A percentile compares a stretch with the other conserved stretches of the same genome.
These are phyloP conservation scores for Panthera uncia DNA, from an alignment of 2,113 vertebrate genomes.

Conservation along the genomic window DNA sequence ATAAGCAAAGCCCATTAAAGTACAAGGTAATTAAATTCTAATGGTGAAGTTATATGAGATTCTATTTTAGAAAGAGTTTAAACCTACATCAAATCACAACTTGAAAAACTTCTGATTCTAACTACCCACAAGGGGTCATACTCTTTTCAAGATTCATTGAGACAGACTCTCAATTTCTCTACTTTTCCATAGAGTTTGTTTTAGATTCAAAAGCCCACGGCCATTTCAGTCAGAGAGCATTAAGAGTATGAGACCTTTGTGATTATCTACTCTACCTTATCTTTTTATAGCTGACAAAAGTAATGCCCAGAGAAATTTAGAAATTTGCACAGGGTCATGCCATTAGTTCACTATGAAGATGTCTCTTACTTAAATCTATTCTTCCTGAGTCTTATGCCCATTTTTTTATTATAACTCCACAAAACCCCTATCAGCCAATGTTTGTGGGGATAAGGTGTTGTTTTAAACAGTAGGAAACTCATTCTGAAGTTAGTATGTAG, in stretches of 20 bases:
- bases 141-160: neutral
- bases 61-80: neutral
- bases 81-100: neutral
- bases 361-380: neutral
- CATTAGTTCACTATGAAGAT: neutral
- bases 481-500: neutral
- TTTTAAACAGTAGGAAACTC: neutral
- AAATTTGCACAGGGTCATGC: neutral
- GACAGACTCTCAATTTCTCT: neutral
- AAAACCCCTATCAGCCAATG: neutral
- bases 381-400: neutral
- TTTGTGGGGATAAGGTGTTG: accelerated
- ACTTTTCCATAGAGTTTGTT: neutral
- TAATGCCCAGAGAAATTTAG: neutral
- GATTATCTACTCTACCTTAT: neutral
- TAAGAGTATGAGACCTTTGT: neutral
- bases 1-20: neutral
- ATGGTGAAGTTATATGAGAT: neutral
- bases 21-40: neutral
- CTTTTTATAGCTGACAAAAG: neutral
- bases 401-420: neutral
- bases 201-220: neutral
- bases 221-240: neutral
- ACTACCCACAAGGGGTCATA: neutral
- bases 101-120: neutral